These are phyloP conservation scores for Drosophila ficusphila DNA, from an alignment of 1,140 invertebrate genomes.

Conservation along the genomic window DNA sequence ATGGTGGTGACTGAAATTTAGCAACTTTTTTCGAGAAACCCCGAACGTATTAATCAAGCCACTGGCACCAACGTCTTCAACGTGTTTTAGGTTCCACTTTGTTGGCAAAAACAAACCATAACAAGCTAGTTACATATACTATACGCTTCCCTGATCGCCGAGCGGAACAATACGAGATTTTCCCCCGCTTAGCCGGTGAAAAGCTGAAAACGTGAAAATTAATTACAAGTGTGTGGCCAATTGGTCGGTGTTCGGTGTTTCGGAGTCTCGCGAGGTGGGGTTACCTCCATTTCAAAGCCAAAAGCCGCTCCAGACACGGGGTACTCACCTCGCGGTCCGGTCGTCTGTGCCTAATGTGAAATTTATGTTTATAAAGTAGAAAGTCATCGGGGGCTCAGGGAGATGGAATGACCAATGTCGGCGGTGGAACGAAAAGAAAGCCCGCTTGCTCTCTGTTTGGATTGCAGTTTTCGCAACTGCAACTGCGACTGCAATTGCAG, in stretches of 20 bases:
- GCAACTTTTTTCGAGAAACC: slow-evolving; percentile 37
- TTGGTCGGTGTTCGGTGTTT: slow-evolving; percentile 4
- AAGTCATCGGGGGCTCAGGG: slow-evolving; percentile 51
- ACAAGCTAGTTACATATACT: slow-evolving; percentile 34
- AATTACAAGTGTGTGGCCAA: slow-evolving; percentile 57
- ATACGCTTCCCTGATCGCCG: slow-evolving; percentile 29
- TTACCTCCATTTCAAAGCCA: slow-evolving; percentile 45
- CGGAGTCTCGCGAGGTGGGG: not conserved
- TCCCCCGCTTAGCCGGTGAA: slow-evolving; percentile 39
- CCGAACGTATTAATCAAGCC: slow-evolving; percentile 64
- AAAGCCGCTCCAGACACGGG: slow-evolving; percentile 34
- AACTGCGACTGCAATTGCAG: slow-evolving; percentile 35
- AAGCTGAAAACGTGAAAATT: slow-evolving; percentile 63
- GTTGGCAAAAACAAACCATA: slow-evolving; percentile 57
- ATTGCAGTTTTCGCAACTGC: slow-evolving; percentile 36
- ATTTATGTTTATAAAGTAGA: slow-evolving; percentile 77
- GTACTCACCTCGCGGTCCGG: slow-evolving; percentile 10
- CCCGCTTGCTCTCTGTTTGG: slow-evolving; percentile 9
- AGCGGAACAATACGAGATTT: slow-evolving; percentile 62
- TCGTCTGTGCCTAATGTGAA: slow-evolving; percentile 66
- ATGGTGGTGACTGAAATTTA: slow-evolving; percentile 45
- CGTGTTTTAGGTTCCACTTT: slow-evolving; percentile 70
- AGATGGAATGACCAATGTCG: slow-evolving; percentile 35
- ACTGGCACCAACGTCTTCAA: slow-evolving; percentile 33
- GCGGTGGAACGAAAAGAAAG: slow-evolving; percentile 58